Evolutionary conservation across 2,888 invertebrate species (phyloP).

Genomic region (Buathra laborator): DNA sequence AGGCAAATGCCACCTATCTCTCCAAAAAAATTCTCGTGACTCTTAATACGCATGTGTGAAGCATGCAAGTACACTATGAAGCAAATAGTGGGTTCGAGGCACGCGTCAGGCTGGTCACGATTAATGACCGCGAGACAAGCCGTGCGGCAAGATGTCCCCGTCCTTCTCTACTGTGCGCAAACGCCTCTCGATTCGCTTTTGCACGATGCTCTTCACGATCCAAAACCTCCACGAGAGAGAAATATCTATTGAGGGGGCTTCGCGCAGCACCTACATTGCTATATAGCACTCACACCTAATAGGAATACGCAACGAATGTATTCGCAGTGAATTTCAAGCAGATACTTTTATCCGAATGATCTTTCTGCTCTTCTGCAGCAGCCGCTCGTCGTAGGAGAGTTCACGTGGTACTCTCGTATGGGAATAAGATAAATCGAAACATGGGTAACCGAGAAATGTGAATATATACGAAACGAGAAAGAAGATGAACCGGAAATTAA

Average conservation of each 20-base stretch:
- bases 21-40: not conserved
- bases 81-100: not conserved
- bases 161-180: not conserved
- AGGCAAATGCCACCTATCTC: not conserved
- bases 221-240: not conserved
- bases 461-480: not conserved
- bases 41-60: not conserved
- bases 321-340: not conserved
- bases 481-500: constrained; percentile 10
- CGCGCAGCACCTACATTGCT: not conserved
- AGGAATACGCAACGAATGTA: not conserved
- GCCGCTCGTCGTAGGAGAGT: not conserved
- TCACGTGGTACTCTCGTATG: not conserved
- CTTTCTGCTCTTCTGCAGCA: not conserved
- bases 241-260: not conserved
- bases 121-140: not conserved
- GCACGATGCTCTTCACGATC: not conserved
- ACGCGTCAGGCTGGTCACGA: constrained; percentile 6
- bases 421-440: constrained; percentile 14
- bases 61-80: not conserved
- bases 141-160: not conserved
- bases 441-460: not conserved
- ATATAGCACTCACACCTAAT: not conserved
- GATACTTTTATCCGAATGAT: not conserved
- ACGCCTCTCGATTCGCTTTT: not conserved